Base-by-base conservation (phyloP, 2,888 invertebrate genomes). In the Eupithecia dodoneata region DNA sequence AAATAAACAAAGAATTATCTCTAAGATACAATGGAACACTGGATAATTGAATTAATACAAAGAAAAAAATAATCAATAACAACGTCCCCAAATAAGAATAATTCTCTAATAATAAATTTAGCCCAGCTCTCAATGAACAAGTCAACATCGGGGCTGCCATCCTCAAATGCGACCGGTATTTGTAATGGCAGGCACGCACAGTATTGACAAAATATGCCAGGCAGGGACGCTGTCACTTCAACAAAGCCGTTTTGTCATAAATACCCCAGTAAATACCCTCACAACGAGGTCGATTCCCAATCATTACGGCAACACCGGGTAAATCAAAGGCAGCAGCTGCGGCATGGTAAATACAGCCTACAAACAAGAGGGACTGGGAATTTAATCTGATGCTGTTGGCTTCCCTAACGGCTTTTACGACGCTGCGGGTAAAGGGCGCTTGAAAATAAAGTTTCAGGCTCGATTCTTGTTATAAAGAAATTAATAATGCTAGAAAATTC, bases 161-260 rank as follows among this genome's bases (percentile, higher is more conserved):
- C 30, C 30, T 30, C 30, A 30, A 30, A 30, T 30, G 30, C 30
- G 30, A 30, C 30, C 30, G 30, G 30, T 30, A 30, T 30, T 1
- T 30, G 30, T 30, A 30, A 30, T 30, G 52, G 52, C n/a, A 59
- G 18, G 63, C 63, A 12, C 10, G 30, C 18, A 12, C 63, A 18
- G 18, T 10, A 59, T 59, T 59, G 10, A 59, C 18, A 10, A 59
- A 59, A 30, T 30, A 30, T 63, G 9, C 55, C 55, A 12, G 63
- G 12, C 55, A 12, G 63, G 12, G 63, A 63, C 12, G 63, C 30
- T 30, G 10, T 63, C 63, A 63, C 30, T 30, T 63, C 9, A 63
- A 63, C 63, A 63, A 63, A 63, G 63, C 63, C 63, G 63, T 63
- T 63, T n/a, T 30, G 63, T 63, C 63, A 63, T 63, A 63, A 18